phyloP scores from a whole-genome alignment of 2,797 vertebrate genomes.

The Intellagama lesueurii region DNA sequence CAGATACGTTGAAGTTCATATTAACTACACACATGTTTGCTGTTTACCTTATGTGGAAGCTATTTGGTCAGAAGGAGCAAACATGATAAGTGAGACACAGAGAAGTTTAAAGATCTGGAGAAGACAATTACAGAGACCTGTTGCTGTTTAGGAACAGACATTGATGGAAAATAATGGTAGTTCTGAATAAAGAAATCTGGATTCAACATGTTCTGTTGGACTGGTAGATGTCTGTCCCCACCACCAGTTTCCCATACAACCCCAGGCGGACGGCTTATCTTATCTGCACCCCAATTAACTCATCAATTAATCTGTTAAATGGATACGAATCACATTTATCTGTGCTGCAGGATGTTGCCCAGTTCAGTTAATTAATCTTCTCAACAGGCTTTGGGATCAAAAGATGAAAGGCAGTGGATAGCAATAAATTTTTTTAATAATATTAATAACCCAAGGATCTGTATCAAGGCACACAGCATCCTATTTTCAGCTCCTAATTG shows the following conservation, averaged over 20 bases:
- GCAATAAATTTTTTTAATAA: background rate
- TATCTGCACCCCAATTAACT: conserved; percentile 44
- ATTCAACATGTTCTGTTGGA: background rate
- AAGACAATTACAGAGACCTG: background rate
- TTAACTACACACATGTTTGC: background rate
- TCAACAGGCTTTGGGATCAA: background rate
- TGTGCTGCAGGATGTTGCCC: background rate
- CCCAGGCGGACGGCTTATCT: background rate
- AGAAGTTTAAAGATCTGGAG: background rate
- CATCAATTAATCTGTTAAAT: conserved; percentile 42
- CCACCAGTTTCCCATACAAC: conserved; percentile 7
- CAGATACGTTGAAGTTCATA: background rate
- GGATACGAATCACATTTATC: conserved; percentile 35
- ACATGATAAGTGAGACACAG: background rate
- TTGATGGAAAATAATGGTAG: background rate
- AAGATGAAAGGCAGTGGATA: conserved; percentile 14
- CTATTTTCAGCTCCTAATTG: conserved; percentile 25
- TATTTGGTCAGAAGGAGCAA: background rate
- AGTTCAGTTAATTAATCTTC: conserved; percentile 30
- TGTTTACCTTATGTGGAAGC: background rate
- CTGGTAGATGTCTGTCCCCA: background rate
- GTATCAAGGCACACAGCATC: conserved; percentile 21
- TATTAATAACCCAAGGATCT: conserved; percentile 10
- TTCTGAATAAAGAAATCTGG: background rate
- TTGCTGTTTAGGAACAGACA: background rate